Base-by-base conservation (phyloP, 2,797 vertebrate genomes). In the Chelidonichthys spinosus region DNA sequence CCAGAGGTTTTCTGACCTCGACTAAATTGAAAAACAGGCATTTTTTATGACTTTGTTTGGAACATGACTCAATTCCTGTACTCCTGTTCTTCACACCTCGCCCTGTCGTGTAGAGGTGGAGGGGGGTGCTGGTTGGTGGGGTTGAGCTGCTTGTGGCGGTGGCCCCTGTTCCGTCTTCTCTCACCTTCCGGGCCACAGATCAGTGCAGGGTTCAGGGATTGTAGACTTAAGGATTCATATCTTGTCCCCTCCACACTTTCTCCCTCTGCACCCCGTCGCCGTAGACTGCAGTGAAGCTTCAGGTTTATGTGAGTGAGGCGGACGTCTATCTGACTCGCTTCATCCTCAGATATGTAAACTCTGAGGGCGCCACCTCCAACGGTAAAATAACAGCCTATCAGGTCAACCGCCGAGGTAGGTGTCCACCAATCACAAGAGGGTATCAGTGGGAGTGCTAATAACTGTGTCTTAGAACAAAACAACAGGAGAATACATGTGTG, bases 351-450 rank as follows among this genome's bases (percentile, higher is more conserved):
- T 97, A 96, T 90, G 85, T 97, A 87, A 97, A 96, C 94, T 85
- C 93, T 93, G 95, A 93, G 90, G 88, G 91, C 81, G 78, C 82
- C 88, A 95, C 95, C 82, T 94, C 95, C 89, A 95, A 91, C 62
- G 96, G 96, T 95, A 96, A 96, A 96, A 96, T 97, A 90, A 96
- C 95, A 90, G 96, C 94, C 94, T 97, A 95, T 96, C 95, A 96
- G 95, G 93, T 86, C 85, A 94, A 93, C 94, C 95, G 93, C 87
- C 95, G 90, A 97, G 96, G 96, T 97, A 96, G 76, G 96, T 94
- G 32, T 84, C 54, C 77, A 69, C 83, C 76, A 82, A 79, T 81
- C 85, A 72, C 83, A 74, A 15, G 42, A 74, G 4, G 56, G 61
- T 3, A 2, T 35, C 11, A 18, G 62, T 37, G n/a, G 53, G 44